A percentile compares a stretch with the other conserved stretches of the same genome.
phyloP scores from a whole-genome alignment of 1,140 invertebrate species.

The Calephelis virginiensis region DNA sequence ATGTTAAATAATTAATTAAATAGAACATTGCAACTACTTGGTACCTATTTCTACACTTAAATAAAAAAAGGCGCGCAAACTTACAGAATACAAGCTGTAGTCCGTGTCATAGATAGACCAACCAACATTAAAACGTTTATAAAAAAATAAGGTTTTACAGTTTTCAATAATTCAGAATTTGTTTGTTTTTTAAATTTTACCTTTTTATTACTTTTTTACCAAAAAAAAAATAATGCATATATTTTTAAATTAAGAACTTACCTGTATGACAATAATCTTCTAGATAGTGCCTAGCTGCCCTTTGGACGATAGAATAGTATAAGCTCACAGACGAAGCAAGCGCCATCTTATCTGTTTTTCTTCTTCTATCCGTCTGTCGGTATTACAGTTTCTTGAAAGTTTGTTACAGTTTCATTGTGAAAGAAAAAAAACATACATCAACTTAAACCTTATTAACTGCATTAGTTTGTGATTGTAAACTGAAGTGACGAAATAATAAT shows the following conservation, averaged over 20 bases:
- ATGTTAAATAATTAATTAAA: too few species aligned
- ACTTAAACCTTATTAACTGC: slow-evolving; percentile 44
- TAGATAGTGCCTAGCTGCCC: slow-evolving; percentile 74
- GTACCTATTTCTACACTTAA: too few species aligned
- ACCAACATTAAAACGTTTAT: too few species aligned
- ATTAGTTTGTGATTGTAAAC: slow-evolving; percentile 54
- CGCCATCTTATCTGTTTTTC: slow-evolving; percentile 70
- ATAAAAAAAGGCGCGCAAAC: too few species aligned
- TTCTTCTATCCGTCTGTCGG: slow-evolving; percentile 51
- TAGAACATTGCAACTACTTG: too few species aligned
- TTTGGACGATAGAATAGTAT: slow-evolving; percentile 78
- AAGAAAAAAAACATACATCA: slow-evolving; percentile 50
- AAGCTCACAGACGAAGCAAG: slow-evolving; percentile 77
- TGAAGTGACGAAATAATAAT: slow-evolving; percentile 39
- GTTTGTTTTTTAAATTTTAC: too few species aligned
- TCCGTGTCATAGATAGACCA: too few species aligned
- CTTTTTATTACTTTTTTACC: too few species aligned
- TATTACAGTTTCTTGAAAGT: slow-evolving; percentile 49
- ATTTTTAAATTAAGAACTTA: slow-evolving; percentile 34
- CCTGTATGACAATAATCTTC: slow-evolving; percentile 78
- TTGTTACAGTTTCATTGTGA: slow-evolving; percentile 57
- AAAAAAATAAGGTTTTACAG: too few species aligned
- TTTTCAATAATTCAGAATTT: too few species aligned
- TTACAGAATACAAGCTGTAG: too few species aligned
- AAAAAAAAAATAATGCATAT: too few species aligned